These are phyloP conservation scores for Drosophila prolongata DNA, from an alignment of 2,888 invertebrate species.

Conservation along the genomic window DNA sequence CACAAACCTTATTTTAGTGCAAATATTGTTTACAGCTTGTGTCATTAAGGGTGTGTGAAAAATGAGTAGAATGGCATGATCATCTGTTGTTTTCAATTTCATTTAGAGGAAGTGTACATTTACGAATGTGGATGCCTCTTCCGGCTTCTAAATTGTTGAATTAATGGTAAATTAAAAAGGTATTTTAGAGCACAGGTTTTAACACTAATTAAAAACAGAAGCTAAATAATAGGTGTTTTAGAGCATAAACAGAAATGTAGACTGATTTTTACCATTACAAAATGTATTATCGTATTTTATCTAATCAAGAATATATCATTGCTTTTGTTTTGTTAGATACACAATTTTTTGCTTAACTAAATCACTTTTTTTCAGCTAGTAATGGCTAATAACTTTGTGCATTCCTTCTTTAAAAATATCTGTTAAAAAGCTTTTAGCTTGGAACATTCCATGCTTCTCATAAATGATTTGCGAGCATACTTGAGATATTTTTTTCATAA, in stretches of 20 bases:
- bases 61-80: slow-evolving; percentile 10
- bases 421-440: not conserved
- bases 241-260: too few relatives aligned
- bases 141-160: slow-evolving; percentile 11
- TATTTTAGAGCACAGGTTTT: too few relatives aligned
- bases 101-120: not conserved
- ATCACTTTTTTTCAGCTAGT: too few relatives aligned
- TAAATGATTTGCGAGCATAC: not conserved
- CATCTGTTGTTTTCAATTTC: slow-evolving; percentile 24
- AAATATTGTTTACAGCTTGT: slow-evolving; percentile 35
- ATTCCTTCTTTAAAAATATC: not conserved
- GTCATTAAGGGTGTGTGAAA: slow-evolving; percentile 21
- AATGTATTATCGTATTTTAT: too few relatives aligned
- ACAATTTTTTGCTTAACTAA: too few relatives aligned
- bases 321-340: too few relatives aligned
- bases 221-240: too few relatives aligned
- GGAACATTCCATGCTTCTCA: slow-evolving; percentile 1
- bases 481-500: not conserved
- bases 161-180: too few relatives aligned
- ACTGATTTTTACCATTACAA: too few relatives aligned
- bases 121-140: not conserved
- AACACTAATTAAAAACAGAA: too few relatives aligned
- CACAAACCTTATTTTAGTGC: slow-evolving; percentile 44
- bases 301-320: too few relatives aligned
- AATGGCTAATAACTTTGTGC: too few relatives aligned